A percentile compares a stretch with the other conserved stretches of the same genome.
Conservation (phyloP, 1,140 invertebrate species). For the Drosophila leontia region DNA sequence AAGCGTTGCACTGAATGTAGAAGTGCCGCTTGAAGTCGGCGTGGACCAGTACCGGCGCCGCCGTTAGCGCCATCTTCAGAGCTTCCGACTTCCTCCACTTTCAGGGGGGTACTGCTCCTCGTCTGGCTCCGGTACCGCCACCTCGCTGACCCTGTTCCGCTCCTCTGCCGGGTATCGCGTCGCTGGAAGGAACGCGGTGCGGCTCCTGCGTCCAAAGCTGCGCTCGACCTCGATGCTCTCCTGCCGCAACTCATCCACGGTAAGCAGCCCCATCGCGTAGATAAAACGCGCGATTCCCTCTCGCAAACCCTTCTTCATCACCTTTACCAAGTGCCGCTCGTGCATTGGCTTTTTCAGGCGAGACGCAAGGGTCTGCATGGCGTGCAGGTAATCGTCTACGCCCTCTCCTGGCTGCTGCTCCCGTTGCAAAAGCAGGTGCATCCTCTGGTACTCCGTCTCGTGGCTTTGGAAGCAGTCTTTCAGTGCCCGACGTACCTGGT, state of each 20-base stretch:
- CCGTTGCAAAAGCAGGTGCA: neutral
- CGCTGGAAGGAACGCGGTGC: neutral
- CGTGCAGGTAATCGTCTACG: neutral
- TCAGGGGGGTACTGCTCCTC: neutral
- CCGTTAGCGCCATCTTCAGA: no score
- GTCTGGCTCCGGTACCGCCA: neutral
- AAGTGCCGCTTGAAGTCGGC: no score
- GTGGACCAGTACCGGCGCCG: no score
- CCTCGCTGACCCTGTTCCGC: neutral
- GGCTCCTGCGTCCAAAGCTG: no score
- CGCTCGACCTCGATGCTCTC: neutral
- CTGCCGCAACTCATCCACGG: no score
- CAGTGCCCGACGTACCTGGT: neutral
- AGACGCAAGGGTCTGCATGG: neutral
- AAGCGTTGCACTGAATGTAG: no score
- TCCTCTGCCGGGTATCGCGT: neutral
- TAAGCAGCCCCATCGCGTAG: no score
- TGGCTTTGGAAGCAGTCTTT: neutral
- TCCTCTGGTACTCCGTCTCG: neutral
- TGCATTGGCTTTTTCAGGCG: neutral
- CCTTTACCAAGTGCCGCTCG: neutral
- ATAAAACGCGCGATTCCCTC: neutral
- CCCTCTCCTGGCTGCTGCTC: slow-evolving; percentile 3
- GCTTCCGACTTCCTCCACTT: neutral
- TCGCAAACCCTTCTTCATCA: neutral